Evolutionary conservation across 1,140 invertebrate genomes (phyloP).

Genomic region (Leptinotarsa lineolata): DNA sequence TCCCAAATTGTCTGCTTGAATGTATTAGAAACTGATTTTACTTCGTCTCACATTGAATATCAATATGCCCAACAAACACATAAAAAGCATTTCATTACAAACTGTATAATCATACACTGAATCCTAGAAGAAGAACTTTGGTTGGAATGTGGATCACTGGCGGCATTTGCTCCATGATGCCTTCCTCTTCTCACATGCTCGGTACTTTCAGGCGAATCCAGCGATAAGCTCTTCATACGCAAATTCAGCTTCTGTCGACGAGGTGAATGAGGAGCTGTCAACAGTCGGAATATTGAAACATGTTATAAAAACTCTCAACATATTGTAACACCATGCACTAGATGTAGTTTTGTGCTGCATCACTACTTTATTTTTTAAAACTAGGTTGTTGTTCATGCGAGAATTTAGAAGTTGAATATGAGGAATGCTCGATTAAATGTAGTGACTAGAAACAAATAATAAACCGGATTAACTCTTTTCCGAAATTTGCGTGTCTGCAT

Average conservation of each 20-base stretch:
- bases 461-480: too few relatives aligned
- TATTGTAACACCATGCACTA: conserved; percentile 23
- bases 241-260: conserved; percentile 93
- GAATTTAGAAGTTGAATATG: not conserved
- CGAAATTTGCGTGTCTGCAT: too few relatives aligned
- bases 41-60: not conserved
- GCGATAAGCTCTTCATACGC: conserved; percentile 95
- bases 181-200: conserved; percentile 81
- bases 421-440: too few relatives aligned
- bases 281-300: not conserved
- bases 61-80: not conserved
- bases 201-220: conserved; percentile 93
- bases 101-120: conserved; percentile 54
- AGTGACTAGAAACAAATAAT: too few relatives aligned
- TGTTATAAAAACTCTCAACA: not conserved
- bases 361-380: not conserved
- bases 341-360: conserved; percentile 7
- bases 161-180: conserved; percentile 60
- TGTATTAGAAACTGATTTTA: conserved; percentile 3
- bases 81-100: not conserved
- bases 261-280: conserved; percentile 89
- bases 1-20: too few relatives aligned
- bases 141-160: conserved; percentile 62
- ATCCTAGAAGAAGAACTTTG: conserved; percentile 59
- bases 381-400: conserved; percentile 30